Conservation (phyloP, 2,888 invertebrate genomes). For the Andrena fulva region DNA sequence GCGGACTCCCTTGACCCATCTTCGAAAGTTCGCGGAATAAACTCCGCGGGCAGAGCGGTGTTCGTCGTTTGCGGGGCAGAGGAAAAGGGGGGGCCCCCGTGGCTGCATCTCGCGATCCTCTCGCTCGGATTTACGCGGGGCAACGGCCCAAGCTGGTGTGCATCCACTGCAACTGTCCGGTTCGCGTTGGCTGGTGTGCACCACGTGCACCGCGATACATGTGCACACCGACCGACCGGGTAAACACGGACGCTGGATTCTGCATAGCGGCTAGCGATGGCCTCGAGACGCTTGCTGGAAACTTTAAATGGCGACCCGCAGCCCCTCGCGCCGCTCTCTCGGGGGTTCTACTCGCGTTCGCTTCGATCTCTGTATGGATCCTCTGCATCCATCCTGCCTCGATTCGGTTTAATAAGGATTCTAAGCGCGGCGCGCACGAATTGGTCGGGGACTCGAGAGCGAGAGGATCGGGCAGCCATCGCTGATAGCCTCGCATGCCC, state of each 20-base stretch:
- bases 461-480: constrained; percentile 35
- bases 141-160: constrained; percentile 72
- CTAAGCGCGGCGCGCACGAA: not conserved
- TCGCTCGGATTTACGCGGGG: constrained; percentile 71
- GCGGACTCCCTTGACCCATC: constrained; percentile 60
- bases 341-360: not conserved
- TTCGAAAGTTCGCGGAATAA: constrained; percentile 52
- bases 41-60: constrained; percentile 18
- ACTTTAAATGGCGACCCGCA: not conserved
- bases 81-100: not conserved
- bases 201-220: constrained; percentile 49
- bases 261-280: constrained; percentile 35
- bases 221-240: constrained; percentile 25
- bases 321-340: not conserved
- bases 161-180: constrained; percentile 55
- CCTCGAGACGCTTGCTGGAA: not conserved
- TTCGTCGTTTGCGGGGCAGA: constrained; percentile 5
- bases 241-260: constrained; percentile 33
- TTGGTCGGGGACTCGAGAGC: constrained; percentile 18
- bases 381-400: not conserved
- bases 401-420: not conserved
- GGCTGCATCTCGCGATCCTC: constrained; percentile 63
- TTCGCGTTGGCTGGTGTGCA: constrained; percentile 32
- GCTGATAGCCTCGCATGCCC: constrained; percentile 31
- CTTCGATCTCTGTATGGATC: too few species aligned